Evolutionary conservation across 2,888 invertebrate genomes (phyloP).

Genomic region (Archips crataeganus): DNA sequence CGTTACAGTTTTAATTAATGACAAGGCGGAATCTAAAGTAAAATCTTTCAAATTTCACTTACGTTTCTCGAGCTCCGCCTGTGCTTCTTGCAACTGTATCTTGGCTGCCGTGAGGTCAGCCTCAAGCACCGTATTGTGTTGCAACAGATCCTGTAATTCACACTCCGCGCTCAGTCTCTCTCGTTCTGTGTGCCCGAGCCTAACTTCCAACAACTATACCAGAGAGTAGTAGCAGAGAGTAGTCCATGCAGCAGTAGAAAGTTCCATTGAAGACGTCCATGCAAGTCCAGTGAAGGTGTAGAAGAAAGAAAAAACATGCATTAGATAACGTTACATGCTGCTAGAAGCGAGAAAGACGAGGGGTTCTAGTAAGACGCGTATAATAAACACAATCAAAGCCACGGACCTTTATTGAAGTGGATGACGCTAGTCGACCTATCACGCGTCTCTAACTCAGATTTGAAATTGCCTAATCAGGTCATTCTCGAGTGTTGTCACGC

Average conservation of each 20-base stretch:
- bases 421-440: too few relatives aligned
- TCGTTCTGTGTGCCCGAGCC: slow-evolving; percentile 87
- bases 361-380: not conserved
- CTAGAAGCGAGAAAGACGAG: not conserved
- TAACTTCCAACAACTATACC: slow-evolving; percentile 87
- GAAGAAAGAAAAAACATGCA: slow-evolving; percentile 41
- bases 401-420: too few relatives aligned
- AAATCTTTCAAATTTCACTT: slow-evolving; percentile 52
- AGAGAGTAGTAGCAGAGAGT: slow-evolving; percentile 23
- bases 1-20: too few relatives aligned
- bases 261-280: slow-evolving; percentile 31
- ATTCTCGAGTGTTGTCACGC: too few relatives aligned
- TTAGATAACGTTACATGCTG: slow-evolving; percentile 28
- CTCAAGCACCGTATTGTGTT: slow-evolving; percentile 89
- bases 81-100: slow-evolving; percentile 74
- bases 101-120: slow-evolving; percentile 83
- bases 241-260: slow-evolving; percentile 26
- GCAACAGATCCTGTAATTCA: slow-evolving; percentile 88
- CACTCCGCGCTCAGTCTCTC: slow-evolving; percentile 88
- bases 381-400: not conserved
- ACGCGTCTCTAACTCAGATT: too few relatives aligned
- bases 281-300: slow-evolving; percentile 33
- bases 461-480: too few relatives aligned
- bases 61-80: slow-evolving; percentile 71
- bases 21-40: too few relatives aligned